Conservation (phyloP, 2,113 vertebrate genomes). For the Leptosomus discolor region DNA sequence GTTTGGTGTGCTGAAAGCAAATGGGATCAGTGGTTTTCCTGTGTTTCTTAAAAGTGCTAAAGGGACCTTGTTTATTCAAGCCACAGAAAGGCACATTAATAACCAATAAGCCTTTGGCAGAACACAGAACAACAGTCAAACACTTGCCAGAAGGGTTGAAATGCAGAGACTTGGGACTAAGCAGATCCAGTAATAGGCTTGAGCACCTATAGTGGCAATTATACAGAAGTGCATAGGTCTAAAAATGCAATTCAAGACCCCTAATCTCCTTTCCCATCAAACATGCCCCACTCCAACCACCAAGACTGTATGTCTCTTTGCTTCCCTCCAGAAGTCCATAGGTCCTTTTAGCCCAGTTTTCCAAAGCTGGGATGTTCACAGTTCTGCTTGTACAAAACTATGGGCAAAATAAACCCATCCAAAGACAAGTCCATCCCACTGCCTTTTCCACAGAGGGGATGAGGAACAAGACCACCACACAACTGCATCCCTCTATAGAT, state of each 20-base stretch:
- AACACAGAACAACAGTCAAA: not conserved
- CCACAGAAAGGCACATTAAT: constrained; percentile 36
- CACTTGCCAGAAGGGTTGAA: not conserved
- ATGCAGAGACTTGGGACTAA: not conserved
- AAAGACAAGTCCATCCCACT: not conserved
- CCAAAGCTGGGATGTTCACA: not conserved
- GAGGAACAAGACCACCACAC: not conserved
- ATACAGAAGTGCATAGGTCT: not conserved
- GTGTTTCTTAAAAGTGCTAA: constrained; percentile 23
- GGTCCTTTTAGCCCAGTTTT: not conserved
- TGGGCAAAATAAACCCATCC: not conserved
- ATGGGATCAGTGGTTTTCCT: constrained; percentile 49
- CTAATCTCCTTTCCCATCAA: not conserved
- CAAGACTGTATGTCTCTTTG: not conserved
- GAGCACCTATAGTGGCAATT: not conserved
- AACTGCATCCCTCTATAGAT: not conserved
- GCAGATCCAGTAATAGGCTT: not conserved
- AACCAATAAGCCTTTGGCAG: constrained; percentile 40
- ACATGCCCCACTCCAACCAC: not conserved
- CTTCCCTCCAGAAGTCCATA: not conserved
- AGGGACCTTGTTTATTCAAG: constrained; percentile 4
- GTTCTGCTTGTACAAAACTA: not conserved
- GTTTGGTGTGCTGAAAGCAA: not conserved
- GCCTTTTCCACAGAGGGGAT: not conserved
- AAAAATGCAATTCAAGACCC: not conserved